Percentiles rank a stretch among this genome's conserved stretches.
phyloP scores from a whole-genome alignment of 2,797 vertebrate genomes.

The Anas bernieri region DNA sequence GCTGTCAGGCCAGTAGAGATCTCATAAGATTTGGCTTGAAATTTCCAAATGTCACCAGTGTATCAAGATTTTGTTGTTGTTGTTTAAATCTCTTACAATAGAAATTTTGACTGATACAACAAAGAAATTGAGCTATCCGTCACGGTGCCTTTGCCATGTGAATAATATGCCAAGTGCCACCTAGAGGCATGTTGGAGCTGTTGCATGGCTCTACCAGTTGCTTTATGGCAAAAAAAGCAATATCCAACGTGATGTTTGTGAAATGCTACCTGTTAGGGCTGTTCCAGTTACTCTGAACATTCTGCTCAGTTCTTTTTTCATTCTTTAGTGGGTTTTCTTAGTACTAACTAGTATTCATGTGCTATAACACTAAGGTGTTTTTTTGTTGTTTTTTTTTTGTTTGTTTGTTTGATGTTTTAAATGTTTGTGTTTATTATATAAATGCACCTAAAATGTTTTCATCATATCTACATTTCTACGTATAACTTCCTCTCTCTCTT shows the following conservation, averaged over 20 bases:
- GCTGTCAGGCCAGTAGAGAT: not conserved
- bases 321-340: not conserved
- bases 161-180: slow-evolving; percentile 24
- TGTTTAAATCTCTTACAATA: too few species aligned
- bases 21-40: not conserved
- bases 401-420: not conserved
- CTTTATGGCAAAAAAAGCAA: not conserved
- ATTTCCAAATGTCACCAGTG: not conserved
- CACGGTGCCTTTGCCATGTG: not conserved
- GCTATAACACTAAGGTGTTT: not conserved
- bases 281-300: not conserved
- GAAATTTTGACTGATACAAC: too few species aligned
- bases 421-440: not conserved
- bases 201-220: not conserved
- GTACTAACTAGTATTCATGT: not conserved
- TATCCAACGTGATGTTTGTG: not conserved
- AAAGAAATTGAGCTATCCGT: not conserved
- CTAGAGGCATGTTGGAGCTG: not conserved
- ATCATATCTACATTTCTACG: not conserved
- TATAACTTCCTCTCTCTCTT: not conserved
- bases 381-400: not conserved
- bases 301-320: not conserved
- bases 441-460: not conserved
- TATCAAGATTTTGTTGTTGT: too few species aligned
- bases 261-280: not conserved